A percentile compares a stretch with the other conserved stretches of the same genome.
Evolutionary conservation across 2,113 vertebrate species (phyloP).

Genomic region (Anser cygnoides): DNA sequence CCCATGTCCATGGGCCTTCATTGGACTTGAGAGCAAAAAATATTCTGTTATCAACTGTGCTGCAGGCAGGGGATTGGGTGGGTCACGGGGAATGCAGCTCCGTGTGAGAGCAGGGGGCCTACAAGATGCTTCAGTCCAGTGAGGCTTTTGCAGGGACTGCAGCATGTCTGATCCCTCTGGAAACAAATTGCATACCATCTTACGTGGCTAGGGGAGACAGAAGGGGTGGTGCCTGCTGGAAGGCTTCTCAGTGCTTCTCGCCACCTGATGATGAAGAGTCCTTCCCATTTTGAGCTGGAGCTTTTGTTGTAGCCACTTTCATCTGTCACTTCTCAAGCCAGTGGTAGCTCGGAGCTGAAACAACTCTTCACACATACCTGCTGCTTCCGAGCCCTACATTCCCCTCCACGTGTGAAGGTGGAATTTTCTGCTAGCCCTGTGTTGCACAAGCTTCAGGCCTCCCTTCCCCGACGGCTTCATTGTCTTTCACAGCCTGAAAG

Average conservation of each 20-base stretch:
- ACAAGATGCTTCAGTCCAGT: neutral
- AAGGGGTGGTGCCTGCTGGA: neutral
- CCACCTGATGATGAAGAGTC: neutral
- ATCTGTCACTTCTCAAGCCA: neutral
- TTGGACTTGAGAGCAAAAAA: neutral
- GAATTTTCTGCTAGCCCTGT: neutral
- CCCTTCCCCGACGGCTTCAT: neutral
- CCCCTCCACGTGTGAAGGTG: neutral
- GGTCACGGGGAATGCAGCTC: neutral
- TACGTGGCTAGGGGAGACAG: neutral
- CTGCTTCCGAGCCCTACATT: neutral
- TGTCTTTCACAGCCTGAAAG: neutral
- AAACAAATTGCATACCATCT: neutral
- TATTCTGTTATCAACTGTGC: neutral
- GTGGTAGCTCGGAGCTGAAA: neutral
- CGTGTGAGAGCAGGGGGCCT: neutral
- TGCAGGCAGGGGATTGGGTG: neutral
- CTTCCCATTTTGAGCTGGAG: neutral
- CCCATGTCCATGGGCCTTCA: too few relatives aligned
- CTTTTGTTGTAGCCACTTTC: neutral
- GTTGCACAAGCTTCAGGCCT: neutral
- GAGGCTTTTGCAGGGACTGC: neutral
- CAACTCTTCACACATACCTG: accelerated
- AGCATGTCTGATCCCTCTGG: neutral
- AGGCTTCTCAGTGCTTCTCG: neutral